These are phyloP conservation scores for Grammomys dolichurus DNA, from an alignment of 2,113 vertebrate species.

Conservation along the genomic window DNA sequence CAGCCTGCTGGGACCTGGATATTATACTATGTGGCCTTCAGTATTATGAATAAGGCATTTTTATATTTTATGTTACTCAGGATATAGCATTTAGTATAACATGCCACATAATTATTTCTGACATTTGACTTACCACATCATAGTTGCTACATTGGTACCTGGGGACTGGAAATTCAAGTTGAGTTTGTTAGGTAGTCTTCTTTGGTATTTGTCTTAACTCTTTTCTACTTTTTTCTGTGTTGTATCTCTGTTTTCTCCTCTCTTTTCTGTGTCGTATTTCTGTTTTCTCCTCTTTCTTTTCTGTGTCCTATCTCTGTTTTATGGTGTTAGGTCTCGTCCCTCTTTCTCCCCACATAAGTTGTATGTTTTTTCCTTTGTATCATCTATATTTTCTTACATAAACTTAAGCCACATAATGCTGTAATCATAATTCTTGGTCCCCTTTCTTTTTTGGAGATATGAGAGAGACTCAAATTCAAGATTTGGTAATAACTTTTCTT, in stretches of 20 bases:
- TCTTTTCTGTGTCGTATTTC: neutral
- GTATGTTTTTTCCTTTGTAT: neutral
- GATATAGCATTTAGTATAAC: neutral
- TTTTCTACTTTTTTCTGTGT: neutral
- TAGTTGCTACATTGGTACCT: neutral
- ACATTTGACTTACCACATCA: neutral
- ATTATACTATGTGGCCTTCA: neutral
- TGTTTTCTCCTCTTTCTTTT: neutral
- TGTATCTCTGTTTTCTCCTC: neutral
- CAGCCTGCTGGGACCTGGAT: too few species aligned
- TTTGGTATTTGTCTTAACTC: neutral
- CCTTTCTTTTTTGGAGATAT: neutral
- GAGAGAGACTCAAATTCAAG: slow-evolving; percentile 20
- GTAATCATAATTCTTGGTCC: neutral
- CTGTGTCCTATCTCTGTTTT: neutral
- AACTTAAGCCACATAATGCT: neutral
- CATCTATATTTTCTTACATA: neutral
- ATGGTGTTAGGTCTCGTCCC: neutral
- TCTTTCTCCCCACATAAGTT: neutral
- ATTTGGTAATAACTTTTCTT: slow-evolving; percentile 7
- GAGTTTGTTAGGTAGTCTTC: neutral
- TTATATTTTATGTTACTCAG: neutral
- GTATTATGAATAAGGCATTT: neutral
- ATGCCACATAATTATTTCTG: neutral
- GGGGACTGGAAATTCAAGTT: neutral